Evolutionary conservation across 2,888 invertebrate species (phyloP), one percentile per base, ranked within the genome.

Genomic region (Epinotia bilunana): DNA sequence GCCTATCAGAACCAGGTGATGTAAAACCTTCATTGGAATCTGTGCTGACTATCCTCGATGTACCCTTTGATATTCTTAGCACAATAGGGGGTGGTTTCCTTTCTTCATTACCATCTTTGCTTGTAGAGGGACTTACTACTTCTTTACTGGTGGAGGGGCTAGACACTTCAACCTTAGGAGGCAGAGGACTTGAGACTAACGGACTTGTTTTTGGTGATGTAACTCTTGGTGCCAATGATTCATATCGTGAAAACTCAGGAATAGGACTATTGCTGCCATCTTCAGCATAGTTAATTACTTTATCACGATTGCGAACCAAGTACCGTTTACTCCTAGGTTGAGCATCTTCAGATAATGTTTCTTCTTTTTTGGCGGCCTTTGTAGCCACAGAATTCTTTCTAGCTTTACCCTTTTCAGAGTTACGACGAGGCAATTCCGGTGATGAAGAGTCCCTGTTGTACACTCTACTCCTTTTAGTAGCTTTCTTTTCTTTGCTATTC

Each of bases 41-140:
- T 70, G 95, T 95, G 84, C 95, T 95, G 73, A 95, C 95, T 85
- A 95, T 94, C 80, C 95, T 95, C 68, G 95, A 95, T 74, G 95
- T 95, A 69, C 95, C 95, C 91, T 98, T 97, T 80, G 97, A 98
- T 95, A 98, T 98, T 91, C 98, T 95, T 79, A 98, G 92, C 72
- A 98, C 98, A 84, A 98, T 98, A 33, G 98, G 98, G 62, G 98
- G 97, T 88, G 97, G 96, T 80, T 94, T 94, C 49, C 91, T 87
- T 80, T 94, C 94, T 76, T 94, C 94, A 87, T 86, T 90, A 63
- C 88, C 81, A 72, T 94, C 93, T 85, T 93, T 94, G 83, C 92
- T 93, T 58, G 93, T 93, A 64, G 91, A 91, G 49, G 94, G 94
- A 81, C 94, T 94, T 62, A 87, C 86, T 53, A 91, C 86, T 72